Evolutionary conservation across 2,113 vertebrate species (phyloP).

Genomic region (Heloderma charlesbogerti): DNA sequence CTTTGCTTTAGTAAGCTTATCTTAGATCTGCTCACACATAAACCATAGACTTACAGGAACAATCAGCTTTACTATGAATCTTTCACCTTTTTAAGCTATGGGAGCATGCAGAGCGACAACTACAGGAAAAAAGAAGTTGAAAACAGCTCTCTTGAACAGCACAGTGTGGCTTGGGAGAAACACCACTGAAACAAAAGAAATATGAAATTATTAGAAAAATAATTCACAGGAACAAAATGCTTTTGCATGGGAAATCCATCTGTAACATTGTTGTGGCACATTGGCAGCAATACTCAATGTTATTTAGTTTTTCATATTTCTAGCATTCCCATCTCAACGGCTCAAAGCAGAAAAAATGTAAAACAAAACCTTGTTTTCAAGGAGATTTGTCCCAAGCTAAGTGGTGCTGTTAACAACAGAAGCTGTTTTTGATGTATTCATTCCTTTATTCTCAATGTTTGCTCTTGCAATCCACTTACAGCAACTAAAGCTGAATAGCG

Average conservation of each 20-base stretch:
- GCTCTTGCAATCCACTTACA: not conserved
- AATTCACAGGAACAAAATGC: not conserved
- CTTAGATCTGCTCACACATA: conserved; percentile 14
- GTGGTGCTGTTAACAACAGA: conserved; percentile 48
- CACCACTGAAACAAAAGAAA: conserved; percentile 8
- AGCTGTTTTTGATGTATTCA: not conserved
- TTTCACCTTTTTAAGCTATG: conserved; percentile 5
- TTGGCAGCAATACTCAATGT: not conserved
- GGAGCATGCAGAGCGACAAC: conserved; percentile 13
- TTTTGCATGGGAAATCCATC: not conserved
- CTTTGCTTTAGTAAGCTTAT: conserved; percentile 30
- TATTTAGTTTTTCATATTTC: not conserved
- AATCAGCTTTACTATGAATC: conserved; percentile 43
- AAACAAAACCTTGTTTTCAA: not conserved
- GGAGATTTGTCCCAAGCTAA: conserved; percentile 12
- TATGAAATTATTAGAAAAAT: too few species aligned
- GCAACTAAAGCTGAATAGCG: not conserved
- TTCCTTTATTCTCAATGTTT: conserved; percentile 40
- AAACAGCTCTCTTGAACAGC: conserved; percentile 44
- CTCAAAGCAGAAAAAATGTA: not conserved
- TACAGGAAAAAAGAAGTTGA: not conserved
- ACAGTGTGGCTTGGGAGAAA: conserved; percentile 33
- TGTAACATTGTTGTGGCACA: not conserved
- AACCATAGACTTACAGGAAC: conserved; percentile 32
- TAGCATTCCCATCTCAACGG: not conserved